Conservation (phyloP, 2,113 vertebrate species). For the Accipiter virgatus region DNA sequence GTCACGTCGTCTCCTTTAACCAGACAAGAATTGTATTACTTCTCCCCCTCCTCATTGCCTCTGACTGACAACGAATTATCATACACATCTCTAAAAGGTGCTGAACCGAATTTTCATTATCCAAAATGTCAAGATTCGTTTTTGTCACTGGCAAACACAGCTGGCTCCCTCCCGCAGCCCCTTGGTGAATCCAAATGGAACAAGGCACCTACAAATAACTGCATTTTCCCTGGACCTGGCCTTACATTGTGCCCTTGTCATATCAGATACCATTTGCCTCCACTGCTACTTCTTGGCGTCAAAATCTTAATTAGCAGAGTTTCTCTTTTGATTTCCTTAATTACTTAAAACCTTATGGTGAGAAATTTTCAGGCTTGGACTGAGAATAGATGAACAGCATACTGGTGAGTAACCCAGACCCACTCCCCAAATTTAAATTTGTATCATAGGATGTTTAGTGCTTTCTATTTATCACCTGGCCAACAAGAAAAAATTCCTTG, state of each 20-base stretch:
- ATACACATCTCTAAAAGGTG: slow-evolving; percentile 52
- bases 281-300: neutral
- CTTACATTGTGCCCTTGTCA: slow-evolving; percentile 68
- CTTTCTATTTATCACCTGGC: neutral
- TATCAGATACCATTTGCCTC: neutral
- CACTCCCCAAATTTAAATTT: neutral
- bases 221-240: slow-evolving; percentile 49
- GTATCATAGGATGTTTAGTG: neutral
- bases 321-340: neutral
- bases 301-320: slow-evolving; percentile 58
- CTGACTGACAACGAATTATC: slow-evolving; percentile 69
- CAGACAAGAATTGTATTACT: neutral
- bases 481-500: rapidly evolving
- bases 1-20: slow-evolving; percentile 47
- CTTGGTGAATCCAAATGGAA: slow-evolving; percentile 70
- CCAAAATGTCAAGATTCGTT: slow-evolving; percentile 65
- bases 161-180: slow-evolving; percentile 54
- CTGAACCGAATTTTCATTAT: slow-evolving; percentile 74
- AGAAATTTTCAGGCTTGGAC: neutral
- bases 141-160: slow-evolving; percentile 59
- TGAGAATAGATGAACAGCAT: neutral
- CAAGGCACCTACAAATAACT: slow-evolving; percentile 71
- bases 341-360: neutral
- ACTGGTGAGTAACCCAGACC: neutral
- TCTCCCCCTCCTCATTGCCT: neutral